Evolutionary conservation across 2,888 invertebrate genomes (phyloP).

Genomic region (Cremastinae sp.): DNA sequence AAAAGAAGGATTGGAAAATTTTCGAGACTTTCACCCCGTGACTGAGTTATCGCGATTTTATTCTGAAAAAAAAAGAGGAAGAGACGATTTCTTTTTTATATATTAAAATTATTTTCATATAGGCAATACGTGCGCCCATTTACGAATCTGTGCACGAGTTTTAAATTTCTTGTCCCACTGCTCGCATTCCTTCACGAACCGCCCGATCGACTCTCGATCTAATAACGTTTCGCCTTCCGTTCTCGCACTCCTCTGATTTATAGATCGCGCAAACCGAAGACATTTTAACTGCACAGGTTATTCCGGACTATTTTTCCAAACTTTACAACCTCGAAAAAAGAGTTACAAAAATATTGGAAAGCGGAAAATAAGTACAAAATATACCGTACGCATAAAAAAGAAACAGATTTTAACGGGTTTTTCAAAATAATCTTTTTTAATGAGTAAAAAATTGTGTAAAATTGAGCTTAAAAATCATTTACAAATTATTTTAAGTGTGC

Average conservation of each 20-base stretch:
- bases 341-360: too few species aligned
- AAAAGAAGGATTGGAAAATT: neutral
- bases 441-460: too few species aligned
- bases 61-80: neutral
- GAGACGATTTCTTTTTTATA: neutral
- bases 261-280: conserved; percentile 12
- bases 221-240: conserved; percentile 60
- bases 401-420: too few species aligned
- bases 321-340: conserved; percentile 6
- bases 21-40: neutral
- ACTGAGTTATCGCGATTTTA: neutral
- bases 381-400: too few species aligned
- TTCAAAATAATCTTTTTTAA: too few species aligned
- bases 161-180: conserved; percentile 62
- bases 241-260: conserved; percentile 32
- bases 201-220: conserved; percentile 48
- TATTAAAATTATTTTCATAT: neutral
- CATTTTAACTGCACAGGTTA: neutral
- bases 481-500: too few species aligned
- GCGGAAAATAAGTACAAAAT: too few species aligned
- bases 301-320: conserved; percentile 29
- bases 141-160: conserved; percentile 11
- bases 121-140: neutral
- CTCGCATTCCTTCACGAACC: conserved; percentile 64
- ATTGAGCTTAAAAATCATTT: too few species aligned